Conservation (phyloP, 1,140 invertebrate species). For the Lerema accius region DNA sequence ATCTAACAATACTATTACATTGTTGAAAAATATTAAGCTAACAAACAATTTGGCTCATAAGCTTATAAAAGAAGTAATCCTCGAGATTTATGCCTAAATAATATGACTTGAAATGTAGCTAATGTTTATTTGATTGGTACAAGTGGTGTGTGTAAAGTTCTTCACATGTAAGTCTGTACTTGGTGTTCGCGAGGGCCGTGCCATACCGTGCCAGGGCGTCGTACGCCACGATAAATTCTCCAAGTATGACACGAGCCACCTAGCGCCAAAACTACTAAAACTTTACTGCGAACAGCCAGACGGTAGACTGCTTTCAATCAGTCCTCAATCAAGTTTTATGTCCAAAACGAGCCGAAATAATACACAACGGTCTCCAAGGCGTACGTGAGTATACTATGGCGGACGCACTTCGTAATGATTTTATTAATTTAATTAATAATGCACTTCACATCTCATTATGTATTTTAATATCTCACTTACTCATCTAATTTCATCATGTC, state of each 20-base stretch:
- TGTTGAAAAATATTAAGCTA: too few species aligned
- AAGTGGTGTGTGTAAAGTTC: constrained; percentile 39
- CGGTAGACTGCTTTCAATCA: constrained; percentile 34
- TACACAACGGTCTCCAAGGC: constrained; percentile 42
- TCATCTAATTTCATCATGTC: too few species aligned
- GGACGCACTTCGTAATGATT: too few species aligned
- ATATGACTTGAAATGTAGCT: too few species aligned
- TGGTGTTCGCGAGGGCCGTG: constrained; percentile 66
- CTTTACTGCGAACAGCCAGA: constrained; percentile 58
- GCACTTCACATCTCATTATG: too few species aligned
- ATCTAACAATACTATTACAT: too few species aligned
- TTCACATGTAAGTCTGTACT: constrained; percentile 58
- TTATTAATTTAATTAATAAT: too few species aligned
- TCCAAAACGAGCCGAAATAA: constrained; percentile 56
- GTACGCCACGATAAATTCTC: constrained; percentile 65
- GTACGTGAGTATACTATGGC: constrained; percentile 21
- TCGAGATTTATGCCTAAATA: too few species aligned
- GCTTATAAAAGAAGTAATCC: too few species aligned
- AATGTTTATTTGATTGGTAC: too few species aligned
- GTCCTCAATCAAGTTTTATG: constrained; percentile 34
- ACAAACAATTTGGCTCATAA: too few species aligned
- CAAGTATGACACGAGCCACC: constrained; percentile 72
- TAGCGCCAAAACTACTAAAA: constrained; percentile 78
- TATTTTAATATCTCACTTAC: constrained; percentile 1
- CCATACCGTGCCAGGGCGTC: constrained; percentile 71